These are phyloP conservation scores for Zingel zingel DNA, from an alignment of 2,113 vertebrate species.

Conservation along the genomic window DNA sequence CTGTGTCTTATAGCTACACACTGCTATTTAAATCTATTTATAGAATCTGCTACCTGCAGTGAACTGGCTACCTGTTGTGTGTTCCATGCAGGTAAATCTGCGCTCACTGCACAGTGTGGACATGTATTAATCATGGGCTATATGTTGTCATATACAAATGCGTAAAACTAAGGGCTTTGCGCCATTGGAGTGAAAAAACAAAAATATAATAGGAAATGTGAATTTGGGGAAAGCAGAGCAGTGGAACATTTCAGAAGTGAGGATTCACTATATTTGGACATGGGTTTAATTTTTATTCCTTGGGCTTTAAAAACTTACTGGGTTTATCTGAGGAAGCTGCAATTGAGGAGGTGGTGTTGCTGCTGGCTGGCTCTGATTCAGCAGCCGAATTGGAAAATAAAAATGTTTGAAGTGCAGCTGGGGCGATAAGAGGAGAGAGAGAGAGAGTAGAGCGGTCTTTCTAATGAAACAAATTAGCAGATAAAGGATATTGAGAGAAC, in stretches of 20 bases:
- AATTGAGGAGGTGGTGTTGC: slow-evolving; percentile 48
- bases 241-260: slow-evolving; percentile 1
- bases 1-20: slow-evolving; percentile 4
- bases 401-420: slow-evolving; percentile 36
- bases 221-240: slow-evolving; percentile 41
- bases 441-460: neutral
- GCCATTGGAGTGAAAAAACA: neutral
- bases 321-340: slow-evolving; percentile 30
- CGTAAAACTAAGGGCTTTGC: slow-evolving; percentile 4
- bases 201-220: slow-evolving; percentile 40
- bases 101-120: neutral
- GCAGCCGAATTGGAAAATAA: slow-evolving; percentile 24
- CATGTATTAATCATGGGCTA: neutral
- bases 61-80: slow-evolving; percentile 65
- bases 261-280: slow-evolving; percentile 27
- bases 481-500: too few relatives aligned
- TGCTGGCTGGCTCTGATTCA: slow-evolving; percentile 45
- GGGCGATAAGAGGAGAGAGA: neutral
- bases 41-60: slow-evolving; percentile 27
- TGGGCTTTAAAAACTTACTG: slow-evolving; percentile 49
- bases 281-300: slow-evolving; percentile 7
- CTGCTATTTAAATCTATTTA: slow-evolving; percentile 38
- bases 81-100: slow-evolving; percentile 10
- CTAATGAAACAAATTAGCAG: neutral
- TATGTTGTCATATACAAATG: neutral